phyloP scores from a whole-genome alignment of 2,113 vertebrate species.

The Centrocercus urophasianus region DNA sequence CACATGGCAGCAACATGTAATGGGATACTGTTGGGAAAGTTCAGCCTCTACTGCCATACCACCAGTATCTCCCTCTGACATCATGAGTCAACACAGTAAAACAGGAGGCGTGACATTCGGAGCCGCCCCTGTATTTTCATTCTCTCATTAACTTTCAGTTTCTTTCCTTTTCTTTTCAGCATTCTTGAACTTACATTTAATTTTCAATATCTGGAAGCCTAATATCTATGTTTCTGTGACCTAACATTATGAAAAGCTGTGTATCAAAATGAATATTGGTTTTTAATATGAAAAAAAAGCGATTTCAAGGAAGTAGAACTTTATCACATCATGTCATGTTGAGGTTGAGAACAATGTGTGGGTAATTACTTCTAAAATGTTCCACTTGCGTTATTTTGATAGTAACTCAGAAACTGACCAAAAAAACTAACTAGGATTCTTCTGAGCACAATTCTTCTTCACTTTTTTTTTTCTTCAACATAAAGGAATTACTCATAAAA shows the following conservation, averaged over 20 bases:
- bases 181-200: not conserved
- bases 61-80: not conserved
- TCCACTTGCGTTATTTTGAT: not conserved
- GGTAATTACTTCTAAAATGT: not conserved
- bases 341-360: not conserved
- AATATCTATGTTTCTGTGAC: not conserved
- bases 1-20: not conserved
- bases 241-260: not conserved
- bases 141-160: not conserved
- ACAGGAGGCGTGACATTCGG: not conserved
- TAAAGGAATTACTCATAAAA: not conserved
- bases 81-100: not conserved
- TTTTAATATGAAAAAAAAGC: constrained; percentile 4
- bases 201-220: not conserved
- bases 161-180: not conserved
- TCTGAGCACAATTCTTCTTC: not conserved
- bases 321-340: not conserved
- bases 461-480: not conserved
- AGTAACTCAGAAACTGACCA: not conserved
- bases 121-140: not conserved
- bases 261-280: not conserved
- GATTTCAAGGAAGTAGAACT: not conserved
- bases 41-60: not conserved
- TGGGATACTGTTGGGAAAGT: not conserved
- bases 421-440: not conserved